Evolutionary conservation across 35 echinoderm and acorn worm genomes (phyloP).

Genomic region (Apostichopus californicus): DNA sequence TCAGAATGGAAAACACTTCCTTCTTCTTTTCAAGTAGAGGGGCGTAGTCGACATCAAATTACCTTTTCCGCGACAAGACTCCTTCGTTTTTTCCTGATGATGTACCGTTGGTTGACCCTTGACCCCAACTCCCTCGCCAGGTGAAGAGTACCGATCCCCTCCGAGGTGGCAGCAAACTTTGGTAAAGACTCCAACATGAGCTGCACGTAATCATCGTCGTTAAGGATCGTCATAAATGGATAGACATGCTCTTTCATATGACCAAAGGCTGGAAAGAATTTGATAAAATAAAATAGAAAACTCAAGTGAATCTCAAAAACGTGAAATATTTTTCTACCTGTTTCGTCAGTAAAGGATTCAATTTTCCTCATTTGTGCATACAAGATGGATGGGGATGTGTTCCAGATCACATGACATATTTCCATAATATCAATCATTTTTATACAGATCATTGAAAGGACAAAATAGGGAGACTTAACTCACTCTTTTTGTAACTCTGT

Average conservation of each 20-base stretch:
- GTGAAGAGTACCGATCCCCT: slow-evolving; percentile 69
- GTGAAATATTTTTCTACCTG: neutral
- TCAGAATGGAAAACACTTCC: too few relatives aligned
- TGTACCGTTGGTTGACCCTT: slow-evolving; percentile 54
- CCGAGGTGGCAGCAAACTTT: slow-evolving; percentile 64
- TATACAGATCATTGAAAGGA: neutral
- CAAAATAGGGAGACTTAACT: neutral
- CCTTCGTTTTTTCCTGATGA: slow-evolving; percentile 72
- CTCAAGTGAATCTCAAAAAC: too few relatives aligned
- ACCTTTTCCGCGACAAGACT: slow-evolving; percentile 76
- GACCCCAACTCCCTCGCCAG: slow-evolving; percentile 67
- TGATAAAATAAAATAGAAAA: neutral
- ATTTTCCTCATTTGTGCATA: too few relatives aligned
- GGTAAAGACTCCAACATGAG: slow-evolving; percentile 75
- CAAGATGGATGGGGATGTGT: too few relatives aligned
- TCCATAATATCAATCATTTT: neutral
- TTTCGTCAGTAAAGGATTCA: too few relatives aligned
- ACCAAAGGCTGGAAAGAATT: slow-evolving; percentile 39
- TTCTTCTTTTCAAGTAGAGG: too few relatives aligned
- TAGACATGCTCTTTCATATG: slow-evolving; percentile 59
- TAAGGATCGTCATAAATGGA: slow-evolving; percentile 69
- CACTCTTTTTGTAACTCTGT: slow-evolving; percentile 58
- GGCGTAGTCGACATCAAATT: neutral
- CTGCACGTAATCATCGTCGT: slow-evolving; percentile 66
- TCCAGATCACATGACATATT: neutral